Percentiles rank a stretch among this genome's conserved stretches.
These are phyloP conservation scores for Pseudopodoces humilis DNA, from an alignment of 2,113 vertebrate genomes.

Conservation along the genomic window DNA sequence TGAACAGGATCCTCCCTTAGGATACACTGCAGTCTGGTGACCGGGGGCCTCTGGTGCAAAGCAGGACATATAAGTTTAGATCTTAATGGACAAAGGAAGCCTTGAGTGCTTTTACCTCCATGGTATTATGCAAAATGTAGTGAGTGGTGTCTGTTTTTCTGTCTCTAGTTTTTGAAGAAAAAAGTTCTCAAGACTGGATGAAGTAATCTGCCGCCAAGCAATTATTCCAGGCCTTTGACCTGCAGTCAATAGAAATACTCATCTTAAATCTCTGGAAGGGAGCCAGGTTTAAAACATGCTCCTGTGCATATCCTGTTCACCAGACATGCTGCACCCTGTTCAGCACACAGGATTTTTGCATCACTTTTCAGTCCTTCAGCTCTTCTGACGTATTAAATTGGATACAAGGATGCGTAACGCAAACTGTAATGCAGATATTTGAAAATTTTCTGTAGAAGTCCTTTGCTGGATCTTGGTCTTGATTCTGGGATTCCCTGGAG, in stretches of 20 bases:
- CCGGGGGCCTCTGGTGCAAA: background rate
- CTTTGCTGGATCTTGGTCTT: background rate
- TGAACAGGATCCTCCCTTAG: background rate
- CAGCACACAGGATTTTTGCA: background rate
- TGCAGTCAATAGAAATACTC: background rate
- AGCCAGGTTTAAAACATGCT: background rate
- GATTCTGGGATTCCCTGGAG: background rate
- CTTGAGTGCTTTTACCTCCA: background rate
- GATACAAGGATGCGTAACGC: rapidly evolving
- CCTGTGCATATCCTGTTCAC: background rate
- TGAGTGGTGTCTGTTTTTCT: background rate
- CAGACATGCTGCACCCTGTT: background rate
- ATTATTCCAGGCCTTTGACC: slow-evolving; percentile 26
- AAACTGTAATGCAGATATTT: background rate
- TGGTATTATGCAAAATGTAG: background rate
- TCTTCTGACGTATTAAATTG: background rate
- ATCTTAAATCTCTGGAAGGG: background rate
- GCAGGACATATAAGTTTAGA: background rate
- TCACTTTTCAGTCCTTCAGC: background rate
- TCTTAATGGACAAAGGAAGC: background rate
- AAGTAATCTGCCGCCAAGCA: background rate
- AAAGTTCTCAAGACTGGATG: background rate
- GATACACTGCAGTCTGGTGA: background rate
- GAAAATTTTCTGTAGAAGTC: background rate
- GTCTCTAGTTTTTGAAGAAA: background rate